Evolutionary conservation across 2,113 vertebrate species (phyloP), one percentile per base, ranked within the genome.

Genomic region (Pseudorectes ferrugineus): DNA sequence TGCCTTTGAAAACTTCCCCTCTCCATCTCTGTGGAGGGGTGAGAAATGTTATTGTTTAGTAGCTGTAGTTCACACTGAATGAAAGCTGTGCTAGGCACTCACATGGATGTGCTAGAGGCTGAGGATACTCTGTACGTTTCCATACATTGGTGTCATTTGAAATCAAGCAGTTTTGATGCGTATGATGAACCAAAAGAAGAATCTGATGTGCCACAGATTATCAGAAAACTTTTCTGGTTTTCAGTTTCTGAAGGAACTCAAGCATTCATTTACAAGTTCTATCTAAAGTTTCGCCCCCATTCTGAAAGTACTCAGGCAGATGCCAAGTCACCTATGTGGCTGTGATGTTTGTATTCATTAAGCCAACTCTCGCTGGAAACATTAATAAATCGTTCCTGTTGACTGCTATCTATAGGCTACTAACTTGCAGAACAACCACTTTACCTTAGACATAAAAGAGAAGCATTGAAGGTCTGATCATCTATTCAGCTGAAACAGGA

Each of bases 311-410:
- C 21, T 38, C 43, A 75, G 59, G 55, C 38, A 85, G 70, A 71
- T 54, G 80, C 78, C 55, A 77, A 86, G 84, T 79, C 85, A 89
- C 24, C 42, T 83, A 63, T 68, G 63, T 88, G 77, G 16, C 80
- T 57, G 48, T 73, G 43, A 15, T 88, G 46, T 84, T 76, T 49
- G 42, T 72, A 82, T 78, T 92, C 46, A 72, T 95, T 93, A 97
- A 93, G 26, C 71, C 14, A 17, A 48, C 58, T 92, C 42, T 55
- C 45, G 73, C 49, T 91, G 61, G 45, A 90, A 96, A 61, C 52
- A 42, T 61, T 96, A 88, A 96, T 95, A 85, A 97, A 87, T 96
- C 61, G 91, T 96, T 93, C 84, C 77, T 65, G 45, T 20, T 83
- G 63, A 55, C 61, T 84, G 57, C n/a, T 62, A 12, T 73, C 33